Evolutionary conservation across 2,113 vertebrate species (phyloP), one percentile per base, ranked within the genome.

Genomic region (Pavo muticus): DNA sequence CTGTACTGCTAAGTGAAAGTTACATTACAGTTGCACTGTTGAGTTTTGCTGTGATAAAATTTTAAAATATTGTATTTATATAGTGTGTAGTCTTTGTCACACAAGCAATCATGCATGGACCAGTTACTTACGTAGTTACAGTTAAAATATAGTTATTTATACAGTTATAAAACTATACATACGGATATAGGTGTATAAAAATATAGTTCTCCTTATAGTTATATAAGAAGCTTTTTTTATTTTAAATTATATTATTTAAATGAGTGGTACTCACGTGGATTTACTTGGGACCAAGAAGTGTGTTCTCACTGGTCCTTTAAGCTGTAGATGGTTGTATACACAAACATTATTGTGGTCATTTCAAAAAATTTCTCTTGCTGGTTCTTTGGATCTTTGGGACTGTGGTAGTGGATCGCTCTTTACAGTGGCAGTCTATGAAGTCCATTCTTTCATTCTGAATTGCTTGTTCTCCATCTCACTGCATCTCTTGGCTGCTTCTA

Each of bases 341-440:
- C 20, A 16, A 39, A 17, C 48, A 35, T 6, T 60, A 35, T 40
- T 56, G 0, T 60, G 39, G 17, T 21, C 25, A 6, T 29, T 42
- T 19, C 1, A 12, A 63, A 18, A 18, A 39, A 5, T 21, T 32
- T 30, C 37, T 16, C 4, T 59, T 5, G 25, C 50, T 68, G 15
- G 2, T 72, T 69, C 40, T 40, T 60, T 16, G 17, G 27, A 2
- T 63, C 2, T 0, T 44, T 76, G 59, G 54, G 40, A 18, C 37
- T 48, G 35, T 16, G 37, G 20, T 47, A 45, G 24, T 25, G 57
- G 35, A 24, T 37, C 37, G 1, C 19, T 44, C 23, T 7, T 90
- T 70, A 47, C 30, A 4, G 1, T 0, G 0, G 27, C 19, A 32
- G 32, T 17, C 18, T 71, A 5, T 54, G 23, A 40, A 24, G 20